A percentile compares a stretch with the other conserved stretches of the same genome.
Conservation (phyloP, 2,888 invertebrate genomes). For the Drosophila kambysellisi region DNA sequence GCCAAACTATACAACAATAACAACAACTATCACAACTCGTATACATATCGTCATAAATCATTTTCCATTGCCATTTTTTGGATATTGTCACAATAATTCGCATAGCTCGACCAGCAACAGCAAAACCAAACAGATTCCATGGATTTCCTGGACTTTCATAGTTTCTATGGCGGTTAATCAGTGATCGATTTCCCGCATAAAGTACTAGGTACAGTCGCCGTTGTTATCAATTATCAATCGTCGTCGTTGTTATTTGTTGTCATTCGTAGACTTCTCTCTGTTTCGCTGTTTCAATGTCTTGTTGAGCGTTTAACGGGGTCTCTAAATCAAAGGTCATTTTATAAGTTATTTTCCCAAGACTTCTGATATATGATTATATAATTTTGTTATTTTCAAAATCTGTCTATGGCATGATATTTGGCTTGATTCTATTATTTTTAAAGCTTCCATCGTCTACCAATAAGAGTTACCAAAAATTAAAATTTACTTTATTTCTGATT, state of each 20-base stretch:
- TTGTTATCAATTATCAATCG: constrained; percentile 52
- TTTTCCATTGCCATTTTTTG: constrained; percentile 20
- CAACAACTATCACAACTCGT: constrained; percentile 39
- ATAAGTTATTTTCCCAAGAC: constrained; percentile 18
- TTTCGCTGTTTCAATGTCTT: constrained; percentile 43
- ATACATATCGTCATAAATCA: constrained; percentile 27
- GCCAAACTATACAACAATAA: constrained; percentile 28
- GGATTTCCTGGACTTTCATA: constrained; percentile 85
- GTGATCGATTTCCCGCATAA: constrained; percentile 11
- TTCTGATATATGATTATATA: constrained; percentile 18
- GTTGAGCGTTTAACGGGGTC: constrained; percentile 41
- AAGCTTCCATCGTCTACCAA: neutral
- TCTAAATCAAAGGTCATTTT: constrained; percentile 20
- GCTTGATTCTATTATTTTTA: constrained; percentile 9
- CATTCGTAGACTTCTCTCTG: constrained; percentile 49
- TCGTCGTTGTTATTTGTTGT: constrained; percentile 62
- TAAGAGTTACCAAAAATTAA: neutral
- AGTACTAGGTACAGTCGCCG: constrained; percentile 64
- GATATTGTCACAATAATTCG: constrained; percentile 36
- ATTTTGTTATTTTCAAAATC: constrained; percentile 14
- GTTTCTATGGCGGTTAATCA: constrained; percentile 80
- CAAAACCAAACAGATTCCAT: constrained; percentile 83
- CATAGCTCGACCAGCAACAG: constrained; percentile 83
- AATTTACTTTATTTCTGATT: neutral
- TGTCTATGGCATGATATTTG: constrained; percentile 38